Evolutionary conservation across 1,140 invertebrate species (phyloP).

Genomic region (Drosophila setifemur): DNA sequence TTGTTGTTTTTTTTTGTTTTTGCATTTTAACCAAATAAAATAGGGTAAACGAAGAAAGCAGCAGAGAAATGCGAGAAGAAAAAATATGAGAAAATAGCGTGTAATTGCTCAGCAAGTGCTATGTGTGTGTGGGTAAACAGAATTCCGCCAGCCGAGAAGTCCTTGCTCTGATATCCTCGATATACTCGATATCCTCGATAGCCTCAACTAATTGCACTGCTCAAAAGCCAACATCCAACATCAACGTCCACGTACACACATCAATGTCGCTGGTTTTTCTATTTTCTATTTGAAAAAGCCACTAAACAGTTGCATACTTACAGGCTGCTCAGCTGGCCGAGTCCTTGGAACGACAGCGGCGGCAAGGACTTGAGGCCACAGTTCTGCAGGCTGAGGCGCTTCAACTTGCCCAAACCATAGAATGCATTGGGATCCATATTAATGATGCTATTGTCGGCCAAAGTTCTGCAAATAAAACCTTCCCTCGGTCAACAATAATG

Average conservation of each 20-base stretch:
- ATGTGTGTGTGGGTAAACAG: constrained; percentile 34
- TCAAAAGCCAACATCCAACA: constrained; percentile 60
- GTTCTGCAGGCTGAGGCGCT: constrained; percentile 84
- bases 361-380: constrained; percentile 84
- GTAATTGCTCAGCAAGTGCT: constrained; percentile 53
- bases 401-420: constrained; percentile 83
- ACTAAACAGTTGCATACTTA: constrained; percentile 82
- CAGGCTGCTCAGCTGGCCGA: constrained; percentile 84
- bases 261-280: constrained; percentile 1
- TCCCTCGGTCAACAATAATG: constrained; percentile 70
- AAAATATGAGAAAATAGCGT: constrained; percentile 66
- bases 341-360: constrained; percentile 82
- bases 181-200: constrained; percentile 17
- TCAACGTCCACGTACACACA: constrained; percentile 35
- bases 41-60: constrained; percentile 41
- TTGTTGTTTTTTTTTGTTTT: too few species aligned
- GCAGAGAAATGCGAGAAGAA: constrained; percentile 22
- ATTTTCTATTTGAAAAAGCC: constrained; percentile 4
- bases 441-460: constrained; percentile 85
- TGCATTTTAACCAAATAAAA: constrained; percentile 36
- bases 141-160: constrained; percentile 50
- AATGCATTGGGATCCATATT: constrained; percentile 84
- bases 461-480: constrained; percentile 83
- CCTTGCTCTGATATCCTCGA: background rate
- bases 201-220: constrained; percentile 33